Evolutionary conservation across 2,113 vertebrate genomes (phyloP).

Genomic region (Gopherus evgoodei): DNA sequence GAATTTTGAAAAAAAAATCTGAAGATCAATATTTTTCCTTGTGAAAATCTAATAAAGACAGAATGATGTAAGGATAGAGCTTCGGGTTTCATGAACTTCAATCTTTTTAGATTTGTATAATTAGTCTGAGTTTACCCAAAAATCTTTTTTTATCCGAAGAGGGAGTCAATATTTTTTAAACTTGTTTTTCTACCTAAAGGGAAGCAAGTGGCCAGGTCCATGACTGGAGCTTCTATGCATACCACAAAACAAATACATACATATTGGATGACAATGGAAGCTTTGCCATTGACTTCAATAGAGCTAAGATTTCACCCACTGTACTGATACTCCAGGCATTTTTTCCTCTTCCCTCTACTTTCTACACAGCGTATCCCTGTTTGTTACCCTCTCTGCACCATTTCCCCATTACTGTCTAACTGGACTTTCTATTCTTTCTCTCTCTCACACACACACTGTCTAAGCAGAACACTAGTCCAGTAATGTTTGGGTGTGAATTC

Average conservation of each 20-base stretch:
- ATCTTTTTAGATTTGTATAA: background rate
- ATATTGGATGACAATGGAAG: background rate
- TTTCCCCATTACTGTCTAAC: background rate
- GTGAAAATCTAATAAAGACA: slow-evolving; percentile 19
- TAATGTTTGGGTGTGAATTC: background rate
- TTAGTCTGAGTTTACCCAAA: background rate
- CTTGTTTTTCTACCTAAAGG: background rate
- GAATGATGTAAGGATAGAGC: background rate
- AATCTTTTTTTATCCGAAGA: background rate
- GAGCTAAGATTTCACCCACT: background rate
- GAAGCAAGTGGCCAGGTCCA: background rate
- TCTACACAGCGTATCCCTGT: background rate
- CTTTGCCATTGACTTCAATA: background rate
- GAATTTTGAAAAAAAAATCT: slow-evolving; percentile 5
- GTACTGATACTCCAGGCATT: accelerated
- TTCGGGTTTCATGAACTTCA: slow-evolving; percentile 14
- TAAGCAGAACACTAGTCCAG: background rate
- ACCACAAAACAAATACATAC: background rate
- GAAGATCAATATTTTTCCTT: slow-evolving; percentile 13
- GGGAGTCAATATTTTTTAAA: slow-evolving; percentile 21
- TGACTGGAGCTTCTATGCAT: background rate
- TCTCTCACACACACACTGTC: background rate
- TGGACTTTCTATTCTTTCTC: background rate
- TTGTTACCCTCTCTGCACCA: background rate
- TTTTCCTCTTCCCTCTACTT: background rate